Evolutionary conservation across 2,888 invertebrate species (phyloP), one percentile per base, ranked within the genome.

Genomic region (Uloborus plumipes): DNA sequence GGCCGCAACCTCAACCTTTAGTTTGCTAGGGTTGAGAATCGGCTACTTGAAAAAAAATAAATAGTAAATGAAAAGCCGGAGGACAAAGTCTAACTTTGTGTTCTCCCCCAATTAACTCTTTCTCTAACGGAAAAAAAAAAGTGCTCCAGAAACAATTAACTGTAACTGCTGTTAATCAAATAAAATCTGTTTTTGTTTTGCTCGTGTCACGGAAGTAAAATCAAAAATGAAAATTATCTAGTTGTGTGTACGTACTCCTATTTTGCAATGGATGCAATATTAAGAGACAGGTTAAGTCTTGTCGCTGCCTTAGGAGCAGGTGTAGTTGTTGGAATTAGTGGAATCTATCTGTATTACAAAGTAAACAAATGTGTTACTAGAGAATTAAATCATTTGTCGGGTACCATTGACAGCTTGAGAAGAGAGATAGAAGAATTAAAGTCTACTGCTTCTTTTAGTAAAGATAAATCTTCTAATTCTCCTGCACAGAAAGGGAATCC

Each of bases 301-400:
- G 67, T 88, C 26, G 86, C 86, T 55, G 87, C 87, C 16, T 67
- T 88, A 50, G 87, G 88, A 16, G 86, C 87, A 53, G 87, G 87
- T 26, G 81, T 87, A 47, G 86, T 87, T 49, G 70, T 87, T 22
- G 88, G 88, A 39, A 85, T 86, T 39, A 84, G 86, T 62, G 87
- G 87, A 22, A 86, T 86, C 53, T 86, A 87, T 61, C 67, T 87
- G 53, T 86, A 86, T 82, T 86, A 86, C 59, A 86, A 85, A 76
- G 72, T 87, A 26, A 85, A 85, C 18, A 79, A 81, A 74, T 86
- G 81, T 47, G 73, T 86, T 11, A 77, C 77, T 62, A 71, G 85
- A 53, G 86, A 86, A 50, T 77, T 88, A 55, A 77, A 79, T 20
- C 77, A 86, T n/a, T 61, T 88, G 59, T 84, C 86, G 16, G 84